Evolutionary conservation across 1,140 invertebrate species (phyloP).

Genomic region (Drosophila varians): DNA sequence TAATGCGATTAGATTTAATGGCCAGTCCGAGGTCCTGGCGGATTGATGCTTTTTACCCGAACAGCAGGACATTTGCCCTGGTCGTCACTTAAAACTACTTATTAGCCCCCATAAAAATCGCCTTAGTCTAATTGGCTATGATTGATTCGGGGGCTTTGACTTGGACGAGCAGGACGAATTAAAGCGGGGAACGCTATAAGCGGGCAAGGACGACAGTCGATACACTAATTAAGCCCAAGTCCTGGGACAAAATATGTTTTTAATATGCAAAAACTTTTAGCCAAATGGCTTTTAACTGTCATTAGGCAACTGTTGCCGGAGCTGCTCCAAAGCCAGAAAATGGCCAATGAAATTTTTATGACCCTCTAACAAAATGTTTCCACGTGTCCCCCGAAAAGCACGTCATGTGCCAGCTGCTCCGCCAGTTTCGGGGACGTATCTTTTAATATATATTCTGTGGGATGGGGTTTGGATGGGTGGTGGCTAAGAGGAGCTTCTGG

Average conservation of each 20-base stretch:
- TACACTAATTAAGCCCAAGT: constrained; percentile 57
- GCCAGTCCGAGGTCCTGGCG: constrained; percentile 44
- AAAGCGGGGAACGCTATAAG: background rate
- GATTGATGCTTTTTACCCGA: constrained; percentile 33
- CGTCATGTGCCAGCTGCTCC: constrained; percentile 57
- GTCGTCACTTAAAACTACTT: constrained; percentile 69
- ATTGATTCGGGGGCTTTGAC: constrained; percentile 63
- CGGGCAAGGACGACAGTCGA: background rate
- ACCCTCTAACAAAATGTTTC: constrained; percentile 50
- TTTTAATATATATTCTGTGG: constrained; percentile 2
- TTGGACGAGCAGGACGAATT: background rate
- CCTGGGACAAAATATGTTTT: constrained; percentile 68
- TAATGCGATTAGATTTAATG: constrained; percentile 81
- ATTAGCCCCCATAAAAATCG: constrained; percentile 69
- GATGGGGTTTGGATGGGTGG: background rate
- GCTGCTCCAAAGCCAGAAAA: constrained; percentile 46
- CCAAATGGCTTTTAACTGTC: constrained; percentile 80
- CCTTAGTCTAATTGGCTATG: constrained; percentile 77
- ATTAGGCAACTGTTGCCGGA: constrained; percentile 75
- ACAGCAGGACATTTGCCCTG: constrained; percentile 50
- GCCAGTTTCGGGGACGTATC: constrained; percentile 38
- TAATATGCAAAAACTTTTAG: constrained; percentile 79
- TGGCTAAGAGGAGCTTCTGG: constrained; percentile 3
- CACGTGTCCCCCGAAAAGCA: constrained; percentile 44
- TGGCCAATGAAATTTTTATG: constrained; percentile 80